phyloP scores from a whole-genome alignment of 2,888 invertebrate species.

The Sinohyriopsis cumingii region DNA sequence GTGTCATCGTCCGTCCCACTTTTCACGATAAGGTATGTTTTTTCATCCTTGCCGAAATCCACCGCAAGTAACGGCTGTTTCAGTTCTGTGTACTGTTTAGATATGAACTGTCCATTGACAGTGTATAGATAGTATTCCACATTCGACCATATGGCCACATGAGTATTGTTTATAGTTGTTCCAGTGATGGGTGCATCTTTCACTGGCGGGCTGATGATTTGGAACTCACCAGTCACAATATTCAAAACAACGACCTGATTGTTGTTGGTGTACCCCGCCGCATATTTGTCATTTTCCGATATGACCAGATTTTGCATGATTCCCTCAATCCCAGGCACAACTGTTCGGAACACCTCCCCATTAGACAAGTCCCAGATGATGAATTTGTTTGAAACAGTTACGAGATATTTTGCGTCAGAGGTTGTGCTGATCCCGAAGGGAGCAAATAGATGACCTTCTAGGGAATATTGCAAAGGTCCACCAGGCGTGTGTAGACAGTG shows the following conservation, averaged over 20 bases:
- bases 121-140: slow-evolving; percentile 62
- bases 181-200: slow-evolving; percentile 71
- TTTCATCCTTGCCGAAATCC: slow-evolving; percentile 46
- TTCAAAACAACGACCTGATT: slow-evolving; percentile 93
- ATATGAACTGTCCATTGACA: slow-evolving; percentile 53
- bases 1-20: slow-evolving; percentile 58
- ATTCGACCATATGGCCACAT: slow-evolving; percentile 64
- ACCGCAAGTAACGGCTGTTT: slow-evolving; percentile 58
- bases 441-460: slow-evolving; percentile 98
- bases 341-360: slow-evolving; percentile 93
- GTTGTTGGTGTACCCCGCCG: slow-evolving; percentile 95
- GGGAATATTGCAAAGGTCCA: slow-evolving; percentile 96
- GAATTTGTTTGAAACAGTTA: slow-evolving; percentile 94
- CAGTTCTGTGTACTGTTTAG: slow-evolving; percentile 48
- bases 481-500: slow-evolving; percentile 99
- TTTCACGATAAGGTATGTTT: slow-evolving; percentile 55
- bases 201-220: slow-evolving; percentile 88
- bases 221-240: slow-evolving; percentile 93
- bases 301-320: slow-evolving; percentile 95
- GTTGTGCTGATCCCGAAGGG: slow-evolving; percentile 71
- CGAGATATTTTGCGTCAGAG: slow-evolving; percentile 78
- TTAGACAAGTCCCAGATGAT: slow-evolving; percentile 98
- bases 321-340: slow-evolving; percentile 87
- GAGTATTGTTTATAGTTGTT: slow-evolving; percentile 61
- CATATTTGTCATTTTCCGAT: slow-evolving; percentile 96